Evolutionary conservation across 2,888 invertebrate genomes (phyloP).

Genomic region (Netelia inedita): DNA sequence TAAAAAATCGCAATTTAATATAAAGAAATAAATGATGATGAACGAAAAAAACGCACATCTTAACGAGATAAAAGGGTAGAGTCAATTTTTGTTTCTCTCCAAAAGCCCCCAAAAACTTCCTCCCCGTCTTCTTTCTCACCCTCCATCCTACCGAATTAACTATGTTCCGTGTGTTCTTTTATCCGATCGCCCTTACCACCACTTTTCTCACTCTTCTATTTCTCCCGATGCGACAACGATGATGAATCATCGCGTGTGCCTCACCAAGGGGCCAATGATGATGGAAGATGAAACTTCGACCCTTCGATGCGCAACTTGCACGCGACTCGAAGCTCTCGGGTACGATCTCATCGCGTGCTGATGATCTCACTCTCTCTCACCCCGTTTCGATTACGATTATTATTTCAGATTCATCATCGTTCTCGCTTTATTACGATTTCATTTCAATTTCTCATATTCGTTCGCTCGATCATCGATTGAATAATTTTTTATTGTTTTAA

Average conservation of each 20-base stretch:
- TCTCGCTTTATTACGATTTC: neutral
- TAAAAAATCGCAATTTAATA: no score
- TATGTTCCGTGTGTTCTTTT: conserved; percentile 24
- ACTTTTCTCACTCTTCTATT: conserved; percentile 34
- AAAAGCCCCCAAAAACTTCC: conserved; percentile 10
- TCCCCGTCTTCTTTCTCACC: conserved; percentile 28
- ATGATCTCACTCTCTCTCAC: conserved; percentile 63
- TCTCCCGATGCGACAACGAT: conserved; percentile 18
- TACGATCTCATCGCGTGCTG: conserved; percentile 48
- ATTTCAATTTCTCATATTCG: neutral
- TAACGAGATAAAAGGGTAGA: conserved; percentile 22
- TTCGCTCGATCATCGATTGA: neutral
- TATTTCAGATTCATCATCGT: conserved; percentile 26
- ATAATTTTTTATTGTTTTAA: neutral
- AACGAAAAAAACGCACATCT: neutral
- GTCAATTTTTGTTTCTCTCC: conserved; percentile 31
- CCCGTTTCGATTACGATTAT: conserved; percentile 23
- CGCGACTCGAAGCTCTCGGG: conserved; percentile 37
- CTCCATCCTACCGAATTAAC: conserved; percentile 23
- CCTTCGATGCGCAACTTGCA: conserved; percentile 58
- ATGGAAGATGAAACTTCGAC: conserved; percentile 65
- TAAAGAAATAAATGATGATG: neutral
- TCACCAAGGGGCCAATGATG: conserved; percentile 50
- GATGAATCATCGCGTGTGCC: conserved; percentile 62
- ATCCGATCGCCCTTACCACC: conserved; percentile 20